Base-by-base conservation (phyloP, 2,888 invertebrate genomes). In the Cheiracanthium punctorium region DNA sequence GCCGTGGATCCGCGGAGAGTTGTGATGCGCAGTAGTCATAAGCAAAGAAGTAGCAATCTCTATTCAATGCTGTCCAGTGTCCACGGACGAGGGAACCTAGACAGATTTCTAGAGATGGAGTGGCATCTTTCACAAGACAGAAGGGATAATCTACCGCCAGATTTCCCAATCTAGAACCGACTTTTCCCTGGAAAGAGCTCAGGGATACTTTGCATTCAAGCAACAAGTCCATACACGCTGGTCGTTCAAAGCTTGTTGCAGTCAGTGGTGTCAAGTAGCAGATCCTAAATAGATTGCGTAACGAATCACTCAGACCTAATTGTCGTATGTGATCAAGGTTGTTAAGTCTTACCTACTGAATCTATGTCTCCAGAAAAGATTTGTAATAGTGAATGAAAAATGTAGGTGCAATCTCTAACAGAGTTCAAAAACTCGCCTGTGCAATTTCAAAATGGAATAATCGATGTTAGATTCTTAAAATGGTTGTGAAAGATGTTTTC, bases 31-130 rank as follows among this genome's bases (percentile, higher is more conserved):
- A 88, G 89, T 58, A 89, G 90, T 20, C 90, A 90, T 72, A 32
- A 72, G 12, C 71, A 77, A n/a, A 82, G 82, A 24, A 88, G 90
- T 10, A 89, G 89, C 79, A 91, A 91, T 82, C 82, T 91, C 29
- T 91, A 91, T 84, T 90, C 91, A 1, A 85, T 91, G 73, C 90
- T 91, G 80, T 87, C 89, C 14, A 90, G 90, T 72, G 89, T 89
- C 32, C 89, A 89, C 41, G 90, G 90, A 12, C 88, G 90, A 17
- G 87, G 90, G 17, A 89, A 89, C 77, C 88, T 91, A n/a, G 90
- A 90, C 10, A 90, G 90, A 70, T 90, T 90, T 28, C 80, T 91
- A 33, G 90, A 90, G 80, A 89, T 89, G 74, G 91, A 91, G 80
- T 90, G 87, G 88, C 71, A 73, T 8, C 30, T 73, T 10, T 32